Evolutionary conservation across 92 coral and sea anemone genomes (phyloP).

Genomic region (Galaxea fascicularis): DNA sequence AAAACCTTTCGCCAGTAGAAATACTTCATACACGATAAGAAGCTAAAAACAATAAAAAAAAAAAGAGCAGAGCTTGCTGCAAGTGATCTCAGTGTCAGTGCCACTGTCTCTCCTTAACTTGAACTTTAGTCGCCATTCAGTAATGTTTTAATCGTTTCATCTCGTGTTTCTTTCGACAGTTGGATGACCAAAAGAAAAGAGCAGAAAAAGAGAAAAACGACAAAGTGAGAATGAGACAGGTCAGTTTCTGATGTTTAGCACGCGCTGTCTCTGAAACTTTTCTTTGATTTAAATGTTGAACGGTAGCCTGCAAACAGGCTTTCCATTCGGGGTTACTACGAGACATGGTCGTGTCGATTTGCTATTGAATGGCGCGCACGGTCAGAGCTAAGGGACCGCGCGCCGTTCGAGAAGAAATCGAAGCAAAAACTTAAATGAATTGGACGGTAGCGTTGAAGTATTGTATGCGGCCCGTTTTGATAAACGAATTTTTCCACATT

Average conservation of each 20-base stretch:
- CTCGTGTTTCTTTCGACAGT: conserved; percentile 43
- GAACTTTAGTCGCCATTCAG: not conserved
- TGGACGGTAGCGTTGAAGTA: no score
- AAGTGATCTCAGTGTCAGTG: not conserved
- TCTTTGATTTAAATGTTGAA: not conserved
- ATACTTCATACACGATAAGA: no score
- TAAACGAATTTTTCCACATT: no score
- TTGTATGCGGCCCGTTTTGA: no score
- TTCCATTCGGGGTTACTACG: no score
- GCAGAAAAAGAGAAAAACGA: conserved; percentile 91
- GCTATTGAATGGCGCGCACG: no score
- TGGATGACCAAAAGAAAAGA: conserved; percentile 87
- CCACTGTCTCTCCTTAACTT: not conserved
- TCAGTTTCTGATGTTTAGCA: conserved; percentile 1
- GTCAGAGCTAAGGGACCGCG: no score
- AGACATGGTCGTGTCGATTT: no score
- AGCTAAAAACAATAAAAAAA: no score
- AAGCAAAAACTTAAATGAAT: no score
- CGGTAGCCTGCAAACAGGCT: not conserved
- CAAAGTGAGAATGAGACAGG: conserved; percentile 88
- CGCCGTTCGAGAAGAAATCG: no score
- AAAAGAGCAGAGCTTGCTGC: not conserved
- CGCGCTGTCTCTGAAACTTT: not conserved
- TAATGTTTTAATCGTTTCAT: not conserved
- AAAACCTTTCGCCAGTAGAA: no score